phyloP scores from a whole-genome alignment of 2,888 invertebrate species.

The Rugalucina vietnamica region DNA sequence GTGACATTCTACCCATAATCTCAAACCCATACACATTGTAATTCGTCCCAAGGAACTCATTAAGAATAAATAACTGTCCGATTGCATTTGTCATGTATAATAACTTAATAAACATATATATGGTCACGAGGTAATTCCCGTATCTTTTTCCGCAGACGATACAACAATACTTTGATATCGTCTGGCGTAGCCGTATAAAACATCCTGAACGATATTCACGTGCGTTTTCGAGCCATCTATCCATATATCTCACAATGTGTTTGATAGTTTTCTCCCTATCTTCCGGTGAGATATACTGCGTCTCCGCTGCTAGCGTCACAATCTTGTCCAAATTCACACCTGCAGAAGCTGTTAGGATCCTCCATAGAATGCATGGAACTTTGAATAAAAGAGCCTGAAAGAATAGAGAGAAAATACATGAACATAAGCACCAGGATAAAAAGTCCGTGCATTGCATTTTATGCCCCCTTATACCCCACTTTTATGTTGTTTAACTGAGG shows the following conservation, averaged over 20 bases:
- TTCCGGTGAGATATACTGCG: slow-evolving; percentile 83
- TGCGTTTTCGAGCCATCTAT: slow-evolving; percentile 84
- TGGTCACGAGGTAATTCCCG: slow-evolving; percentile 85
- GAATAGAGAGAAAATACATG: too few relatives aligned
- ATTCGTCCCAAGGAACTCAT: slow-evolving; percentile 84
- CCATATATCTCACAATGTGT: slow-evolving; percentile 85
- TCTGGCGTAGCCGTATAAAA: slow-evolving; percentile 82
- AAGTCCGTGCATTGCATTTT: too few relatives aligned
- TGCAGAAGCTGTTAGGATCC: slow-evolving; percentile 82
- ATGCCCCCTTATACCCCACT: too few relatives aligned
- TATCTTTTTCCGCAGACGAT: slow-evolving; percentile 83
- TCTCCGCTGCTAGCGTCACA: slow-evolving; percentile 84
- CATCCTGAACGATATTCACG: slow-evolving; percentile 83
- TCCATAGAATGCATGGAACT: slow-evolving; percentile 85
- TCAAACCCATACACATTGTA: slow-evolving; percentile 84
- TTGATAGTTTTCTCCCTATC: slow-evolving; percentile 83
- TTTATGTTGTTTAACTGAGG: too few relatives aligned
- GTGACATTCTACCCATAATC: slow-evolving; percentile 84
- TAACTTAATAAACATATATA: slow-evolving; percentile 84
- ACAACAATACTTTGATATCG: slow-evolving; percentile 82
- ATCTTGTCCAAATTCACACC: slow-evolving; percentile 83
- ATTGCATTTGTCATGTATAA: slow-evolving; percentile 84
- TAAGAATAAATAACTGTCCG: slow-evolving; percentile 85
- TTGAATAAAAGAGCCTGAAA: slow-evolving; percentile 85
- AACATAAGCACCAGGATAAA: too few relatives aligned